Percentiles rank a stretch among this genome's conserved stretches.
These are phyloP conservation scores for Polyploca ridens DNA, from an alignment of 2,888 invertebrate species.

Conservation along the genomic window DNA sequence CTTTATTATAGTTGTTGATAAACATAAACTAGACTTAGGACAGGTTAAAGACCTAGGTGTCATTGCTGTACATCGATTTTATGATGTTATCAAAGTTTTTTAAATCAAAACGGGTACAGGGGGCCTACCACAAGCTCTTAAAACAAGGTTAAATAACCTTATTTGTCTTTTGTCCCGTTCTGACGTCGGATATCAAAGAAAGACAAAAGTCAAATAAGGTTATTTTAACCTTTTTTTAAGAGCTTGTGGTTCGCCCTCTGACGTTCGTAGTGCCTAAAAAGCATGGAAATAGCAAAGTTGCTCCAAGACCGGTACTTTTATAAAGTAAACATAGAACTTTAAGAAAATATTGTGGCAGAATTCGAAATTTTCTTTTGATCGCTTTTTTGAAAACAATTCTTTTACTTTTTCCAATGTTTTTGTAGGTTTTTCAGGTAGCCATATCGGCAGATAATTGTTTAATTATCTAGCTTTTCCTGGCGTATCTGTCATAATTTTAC, in stretches of 20 bases:
- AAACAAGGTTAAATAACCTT: too few species aligned
- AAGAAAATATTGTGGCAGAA: constrained; percentile 29
- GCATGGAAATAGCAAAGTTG: constrained; percentile 28
- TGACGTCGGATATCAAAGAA: too few species aligned
- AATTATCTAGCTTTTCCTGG: background rate
- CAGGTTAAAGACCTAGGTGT: background rate
- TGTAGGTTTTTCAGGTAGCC: background rate
- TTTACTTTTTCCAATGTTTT: background rate
- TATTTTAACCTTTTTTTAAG: too few species aligned
- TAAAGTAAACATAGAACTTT: constrained; percentile 27
- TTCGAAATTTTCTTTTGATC: background rate
- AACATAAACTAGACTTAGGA: constrained; percentile 12
- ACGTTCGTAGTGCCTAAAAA: too few species aligned
- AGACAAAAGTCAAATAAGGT: too few species aligned
- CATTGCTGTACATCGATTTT: constrained; percentile 15
- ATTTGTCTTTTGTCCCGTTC: too few species aligned
- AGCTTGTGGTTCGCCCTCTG: too few species aligned
- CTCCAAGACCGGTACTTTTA: constrained; percentile 25
- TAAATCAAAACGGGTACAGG: too few species aligned
- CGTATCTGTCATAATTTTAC: background rate
- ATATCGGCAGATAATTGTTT: background rate
- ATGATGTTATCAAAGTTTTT: constrained; percentile 2
- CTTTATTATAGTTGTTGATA: constrained; percentile 25
- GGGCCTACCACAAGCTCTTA: too few species aligned
- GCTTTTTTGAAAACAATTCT: background rate